Evolutionary conservation across 2,888 invertebrate species (phyloP).

Genomic region (Melangyna quadrimaculata): DNA sequence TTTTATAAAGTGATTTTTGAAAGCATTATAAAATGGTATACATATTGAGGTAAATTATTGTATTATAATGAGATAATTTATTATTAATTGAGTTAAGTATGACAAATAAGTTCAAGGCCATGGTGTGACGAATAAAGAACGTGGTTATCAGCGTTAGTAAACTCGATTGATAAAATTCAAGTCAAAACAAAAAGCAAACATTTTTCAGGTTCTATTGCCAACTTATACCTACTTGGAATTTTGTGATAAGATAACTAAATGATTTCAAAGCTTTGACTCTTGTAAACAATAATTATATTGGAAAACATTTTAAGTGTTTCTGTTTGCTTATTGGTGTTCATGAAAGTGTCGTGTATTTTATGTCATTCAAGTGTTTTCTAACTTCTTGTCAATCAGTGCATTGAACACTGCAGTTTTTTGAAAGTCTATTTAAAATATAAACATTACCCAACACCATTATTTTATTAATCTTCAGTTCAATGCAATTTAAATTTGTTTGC

Average conservation of each 20-base stretch:
- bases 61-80: neutral
- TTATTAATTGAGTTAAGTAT: neutral
- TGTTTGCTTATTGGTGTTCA: neutral
- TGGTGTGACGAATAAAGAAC: neutral
- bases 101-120: constrained; percentile 16
- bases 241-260: neutral
- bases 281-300: neutral
- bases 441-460: too few species aligned
- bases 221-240: neutral
- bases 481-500: too few species aligned
- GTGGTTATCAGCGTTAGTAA: neutral
- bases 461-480: too few species aligned
- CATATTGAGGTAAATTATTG: neutral
- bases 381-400: neutral
- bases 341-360: neutral
- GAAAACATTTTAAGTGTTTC: neutral
- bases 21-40: neutral
- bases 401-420: too few species aligned
- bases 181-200: neutral
- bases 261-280: neutral
- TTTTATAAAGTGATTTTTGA: neutral
- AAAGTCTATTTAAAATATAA: too few species aligned
- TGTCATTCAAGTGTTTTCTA: neutral
- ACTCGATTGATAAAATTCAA: constrained; percentile 13
- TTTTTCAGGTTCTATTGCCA: neutral